Conservation (phyloP, 2,113 vertebrate genomes). For the Salvator merianae region DNA sequence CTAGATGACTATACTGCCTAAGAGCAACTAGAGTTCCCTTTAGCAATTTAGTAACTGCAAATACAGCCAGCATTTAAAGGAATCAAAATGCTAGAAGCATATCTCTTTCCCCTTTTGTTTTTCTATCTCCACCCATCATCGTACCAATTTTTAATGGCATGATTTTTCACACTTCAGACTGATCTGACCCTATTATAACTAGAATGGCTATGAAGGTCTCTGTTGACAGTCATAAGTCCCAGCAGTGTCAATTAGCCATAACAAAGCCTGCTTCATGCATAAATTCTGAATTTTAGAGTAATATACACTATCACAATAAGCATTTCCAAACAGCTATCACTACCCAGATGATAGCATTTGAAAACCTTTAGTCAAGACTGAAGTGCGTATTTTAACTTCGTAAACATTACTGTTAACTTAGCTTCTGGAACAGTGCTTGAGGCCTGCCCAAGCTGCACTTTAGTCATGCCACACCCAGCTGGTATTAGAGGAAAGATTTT, state of each 20-base stretch:
- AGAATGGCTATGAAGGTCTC: neutral
- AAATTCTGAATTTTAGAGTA: conserved; percentile 12
- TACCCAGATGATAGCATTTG: conserved; percentile 45
- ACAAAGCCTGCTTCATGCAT: neutral
- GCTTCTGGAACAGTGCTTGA: conserved; percentile 70
- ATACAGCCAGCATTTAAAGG: conserved; percentile 25
- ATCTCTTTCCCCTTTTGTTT: no score
- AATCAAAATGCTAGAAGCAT: neutral
- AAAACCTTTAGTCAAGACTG: conserved; percentile 40
- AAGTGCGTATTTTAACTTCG: conserved; percentile 52
- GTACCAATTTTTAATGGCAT: neutral
- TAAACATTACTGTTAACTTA: conserved; percentile 55
- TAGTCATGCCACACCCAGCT: conserved; percentile 86
- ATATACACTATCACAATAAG: neutral
- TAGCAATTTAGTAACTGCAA: conserved; percentile 33
- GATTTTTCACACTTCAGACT: conserved; percentile 16
- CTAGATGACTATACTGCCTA: neutral
- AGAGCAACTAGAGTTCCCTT: conserved; percentile 1
- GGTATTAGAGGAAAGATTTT: conserved; percentile 80
- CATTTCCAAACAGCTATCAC: conserved; percentile 38
- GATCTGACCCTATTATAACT: conserved; percentile 16
- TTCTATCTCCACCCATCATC: no score
- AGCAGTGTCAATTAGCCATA: neutral
- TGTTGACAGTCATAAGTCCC: neutral
- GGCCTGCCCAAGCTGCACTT: conserved; percentile 76